These are phyloP conservation scores for Salpingus planirostris DNA, from an alignment of 2,888 invertebrate genomes.

Conservation along the genomic window DNA sequence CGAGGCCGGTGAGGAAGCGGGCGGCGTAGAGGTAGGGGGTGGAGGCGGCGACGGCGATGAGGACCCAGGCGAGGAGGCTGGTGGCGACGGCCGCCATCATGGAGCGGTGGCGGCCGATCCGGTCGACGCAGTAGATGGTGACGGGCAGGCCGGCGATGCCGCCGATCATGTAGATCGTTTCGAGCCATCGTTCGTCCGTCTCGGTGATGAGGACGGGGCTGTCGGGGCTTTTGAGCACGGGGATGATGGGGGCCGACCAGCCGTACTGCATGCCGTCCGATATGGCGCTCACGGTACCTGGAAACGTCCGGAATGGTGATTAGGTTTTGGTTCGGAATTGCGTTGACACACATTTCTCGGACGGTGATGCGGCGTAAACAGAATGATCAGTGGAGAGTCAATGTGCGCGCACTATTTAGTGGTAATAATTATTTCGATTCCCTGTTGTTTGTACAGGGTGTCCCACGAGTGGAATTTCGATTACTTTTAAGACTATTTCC, in stretches of 20 bases:
- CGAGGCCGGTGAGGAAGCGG: conserved; percentile 35
- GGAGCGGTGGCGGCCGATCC: conserved; percentile 33
- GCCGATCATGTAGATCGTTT: conserved; percentile 30
- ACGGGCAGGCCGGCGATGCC: conserved; percentile 33
- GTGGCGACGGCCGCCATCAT: conserved; percentile 32
- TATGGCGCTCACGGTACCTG: conserved; percentile 39
- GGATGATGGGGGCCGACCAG: conserved; percentile 39
- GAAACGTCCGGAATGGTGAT: conserved; percentile 14
- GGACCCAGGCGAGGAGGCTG: conserved; percentile 33
- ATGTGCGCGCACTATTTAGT: neutral
- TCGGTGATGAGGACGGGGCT: conserved; percentile 30
- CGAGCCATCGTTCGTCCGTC: conserved; percentile 28
- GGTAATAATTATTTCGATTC: neutral
- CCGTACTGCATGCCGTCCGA: conserved; percentile 42
- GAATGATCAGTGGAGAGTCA: conserved; percentile 1
- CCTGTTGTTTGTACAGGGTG: too few relatives aligned
- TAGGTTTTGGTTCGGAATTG: too few relatives aligned
- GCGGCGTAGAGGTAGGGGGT: conserved; percentile 33
- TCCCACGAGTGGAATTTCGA: too few relatives aligned
- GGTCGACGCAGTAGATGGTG: conserved; percentile 33
- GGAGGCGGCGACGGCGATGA: conserved; percentile 32
- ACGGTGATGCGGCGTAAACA: conserved; percentile 6
- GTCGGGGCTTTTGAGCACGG: conserved; percentile 26
- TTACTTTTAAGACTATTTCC: too few relatives aligned
- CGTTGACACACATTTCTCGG: too few relatives aligned